Base-by-base conservation (phyloP, 2,797 vertebrate genomes). In the Menidia menidia region DNA sequence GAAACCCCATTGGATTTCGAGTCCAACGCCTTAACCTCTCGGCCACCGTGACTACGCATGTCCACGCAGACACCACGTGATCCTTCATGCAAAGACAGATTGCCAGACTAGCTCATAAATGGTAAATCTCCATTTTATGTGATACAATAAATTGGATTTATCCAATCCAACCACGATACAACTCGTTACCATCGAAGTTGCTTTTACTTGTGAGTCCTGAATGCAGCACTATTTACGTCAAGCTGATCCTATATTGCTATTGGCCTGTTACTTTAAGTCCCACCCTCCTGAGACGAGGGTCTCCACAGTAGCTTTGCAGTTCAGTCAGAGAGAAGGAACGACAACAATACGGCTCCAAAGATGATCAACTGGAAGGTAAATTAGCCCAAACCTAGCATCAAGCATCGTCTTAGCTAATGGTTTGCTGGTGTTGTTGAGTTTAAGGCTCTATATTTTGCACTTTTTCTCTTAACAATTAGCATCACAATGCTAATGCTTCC, bases 331-430 rank as follows among this genome's bases (percentile, higher is more conserved):
- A 31, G 1, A 1, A 43, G n/a, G 32, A 31, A 47, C 14, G 5
- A 45, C 4, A 44, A 4, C n/a, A 0, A 5, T 0, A 47, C 45
- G n/a, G 32, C n/a, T 15, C 30, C 0, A 0, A 88, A 69, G 63
- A 92, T 92, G 91, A 87, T 92, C 45, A 92, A 92, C 53, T 92
- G 85, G 87, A 92, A 89, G 90, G 91, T 92, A 84, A 82, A 19
- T 30, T 4, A 5, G 0, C 15, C 0, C 0, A 6, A 0, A 33
- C 31, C 0, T 42, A 2, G 0, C 3, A 19, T 1, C 11, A 0
- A 11, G 3, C 0, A 1, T 2, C 1, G 18, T 4, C 2, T 3
- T 39, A 19, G 0, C 44, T 4, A 4, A 0, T 3, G 33, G 1
- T 5, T 0, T 33, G 3, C 0, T 5, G 0, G 0, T 5, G 0